Conservation (phyloP, 2,888 invertebrate genomes). For the Pristionchus arcanus region DNA sequence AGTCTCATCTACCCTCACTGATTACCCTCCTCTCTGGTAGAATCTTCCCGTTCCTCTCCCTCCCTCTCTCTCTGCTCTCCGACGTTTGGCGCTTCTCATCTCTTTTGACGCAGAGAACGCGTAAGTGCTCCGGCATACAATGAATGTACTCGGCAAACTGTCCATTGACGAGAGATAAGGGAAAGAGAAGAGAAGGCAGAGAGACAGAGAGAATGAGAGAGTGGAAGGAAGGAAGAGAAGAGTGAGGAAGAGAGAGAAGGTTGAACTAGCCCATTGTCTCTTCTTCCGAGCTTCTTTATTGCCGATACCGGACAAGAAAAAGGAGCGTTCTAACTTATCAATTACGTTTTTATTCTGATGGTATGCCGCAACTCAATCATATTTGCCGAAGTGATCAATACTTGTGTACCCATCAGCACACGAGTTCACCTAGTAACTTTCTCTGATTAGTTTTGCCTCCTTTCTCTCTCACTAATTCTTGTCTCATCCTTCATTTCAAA, state of each 20-base stretch:
- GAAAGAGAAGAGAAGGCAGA: not conserved
- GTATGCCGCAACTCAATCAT: not conserved
- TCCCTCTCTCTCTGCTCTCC: constrained; percentile 3
- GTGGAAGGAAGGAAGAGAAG: not conserved
- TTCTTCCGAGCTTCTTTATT: constrained; percentile 25
- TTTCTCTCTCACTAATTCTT: not conserved
- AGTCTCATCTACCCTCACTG: not conserved
- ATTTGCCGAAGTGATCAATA: not conserved
- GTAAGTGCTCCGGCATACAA: constrained; percentile 42
- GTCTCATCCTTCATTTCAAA: constrained; percentile 22
- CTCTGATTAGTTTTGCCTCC: constrained; percentile 5
- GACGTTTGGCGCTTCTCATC: constrained; percentile 11
- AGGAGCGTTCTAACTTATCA: not conserved
- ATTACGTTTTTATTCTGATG: not conserved
- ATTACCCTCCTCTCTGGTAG: not conserved
- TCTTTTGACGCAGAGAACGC: constrained; percentile 29
- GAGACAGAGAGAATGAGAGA: constrained; percentile 29
- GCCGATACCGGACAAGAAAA: not conserved
- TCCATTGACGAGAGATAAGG: not conserved
- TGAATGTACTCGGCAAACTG: constrained; percentile 36
- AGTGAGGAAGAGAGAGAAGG: not conserved
- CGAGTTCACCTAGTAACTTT: constrained; percentile 27
- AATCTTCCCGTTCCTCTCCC: not conserved
- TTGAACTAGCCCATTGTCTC: constrained; percentile 45
- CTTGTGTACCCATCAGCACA: not conserved